A percentile compares a stretch with the other conserved stretches of the same genome.
Conservation (phyloP, 2,797 vertebrate species). For the Cercopithecus neglectus region DNA sequence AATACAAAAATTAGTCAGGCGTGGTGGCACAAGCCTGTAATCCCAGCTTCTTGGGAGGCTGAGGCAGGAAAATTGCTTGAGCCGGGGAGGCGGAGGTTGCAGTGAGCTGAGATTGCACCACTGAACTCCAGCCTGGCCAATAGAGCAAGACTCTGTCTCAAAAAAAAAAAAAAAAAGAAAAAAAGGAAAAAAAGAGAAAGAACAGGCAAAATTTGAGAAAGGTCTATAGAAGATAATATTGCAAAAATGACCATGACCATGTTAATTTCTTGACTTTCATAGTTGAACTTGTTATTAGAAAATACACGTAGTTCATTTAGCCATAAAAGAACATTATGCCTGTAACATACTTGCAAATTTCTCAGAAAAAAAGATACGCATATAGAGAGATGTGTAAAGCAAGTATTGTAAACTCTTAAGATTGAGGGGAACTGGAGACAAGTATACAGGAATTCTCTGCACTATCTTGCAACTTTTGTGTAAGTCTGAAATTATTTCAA, state of each 20-base stretch:
- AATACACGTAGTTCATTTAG: not conserved
- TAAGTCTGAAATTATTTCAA: conserved; percentile 2
- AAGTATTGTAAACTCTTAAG: not conserved
- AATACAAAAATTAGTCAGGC: too few relatives aligned
- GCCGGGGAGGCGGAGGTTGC: too few relatives aligned
- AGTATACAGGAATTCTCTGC: not conserved
- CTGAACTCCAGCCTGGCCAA: too few relatives aligned
- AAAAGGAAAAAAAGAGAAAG: not conserved
- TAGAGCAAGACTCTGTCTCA: too few relatives aligned
- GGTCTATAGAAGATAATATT: not conserved
- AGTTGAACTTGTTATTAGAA: not conserved
- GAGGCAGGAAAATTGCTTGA: too few relatives aligned
- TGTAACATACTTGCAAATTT: not conserved
- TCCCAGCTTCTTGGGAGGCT: too few relatives aligned
- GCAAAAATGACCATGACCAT: not conserved
- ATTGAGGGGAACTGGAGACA: not conserved
- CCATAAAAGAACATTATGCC: not conserved
- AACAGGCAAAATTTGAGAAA: not conserved
- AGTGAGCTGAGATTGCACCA: too few relatives aligned
- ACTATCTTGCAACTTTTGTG: not conserved
- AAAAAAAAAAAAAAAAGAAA: not conserved
- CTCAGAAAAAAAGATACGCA: not conserved
- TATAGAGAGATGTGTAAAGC: not conserved
- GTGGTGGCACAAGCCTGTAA: too few relatives aligned
- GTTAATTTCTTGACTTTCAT: not conserved